Evolutionary conservation across 1,140 invertebrate genomes (phyloP).

Genomic region (Hestina assimilis): DNA sequence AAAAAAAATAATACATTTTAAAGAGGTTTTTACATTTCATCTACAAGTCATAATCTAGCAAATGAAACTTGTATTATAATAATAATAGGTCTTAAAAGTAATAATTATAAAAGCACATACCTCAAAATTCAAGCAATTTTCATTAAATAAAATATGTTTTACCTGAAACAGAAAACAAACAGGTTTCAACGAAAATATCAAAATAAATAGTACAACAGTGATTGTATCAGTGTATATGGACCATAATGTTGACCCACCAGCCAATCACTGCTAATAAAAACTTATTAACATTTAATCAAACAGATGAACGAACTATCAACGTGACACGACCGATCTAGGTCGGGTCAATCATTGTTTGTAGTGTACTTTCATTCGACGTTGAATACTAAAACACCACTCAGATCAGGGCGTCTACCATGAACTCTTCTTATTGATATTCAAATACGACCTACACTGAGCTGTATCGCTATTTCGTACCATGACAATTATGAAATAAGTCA

Average conservation of each 20-base stretch:
- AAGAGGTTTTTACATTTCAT: too few relatives aligned
- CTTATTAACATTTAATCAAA: conserved; percentile 61
- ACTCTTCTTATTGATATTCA: too few relatives aligned
- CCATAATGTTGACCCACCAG: conserved; percentile 53
- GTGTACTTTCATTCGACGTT: conserved; percentile 1
- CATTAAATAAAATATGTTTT: conserved; percentile 1
- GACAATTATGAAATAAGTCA: too few relatives aligned
- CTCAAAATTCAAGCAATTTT: not conserved
- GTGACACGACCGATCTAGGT: conserved; percentile 31
- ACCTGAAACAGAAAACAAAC: conserved; percentile 31
- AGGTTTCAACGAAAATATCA: conserved; percentile 4
- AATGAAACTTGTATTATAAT: too few relatives aligned
- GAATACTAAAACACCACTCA: conserved; percentile 5
- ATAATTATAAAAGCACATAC: not conserved
- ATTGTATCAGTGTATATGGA: conserved; percentile 36
- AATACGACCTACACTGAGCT: too few relatives aligned
- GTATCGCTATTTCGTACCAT: too few relatives aligned
- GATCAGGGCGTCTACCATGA: too few relatives aligned
- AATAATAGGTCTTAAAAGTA: too few relatives aligned
- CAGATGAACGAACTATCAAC: conserved; percentile 48
- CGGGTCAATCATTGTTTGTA: conserved; percentile 31
- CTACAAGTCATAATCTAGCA: too few relatives aligned
- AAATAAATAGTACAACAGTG: conserved; percentile 31
- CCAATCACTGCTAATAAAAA: conserved; percentile 68
- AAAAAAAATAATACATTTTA: too few relatives aligned